Conservation (phyloP, 2,113 vertebrate species). For the Chascanopsetta lugubris region DNA sequence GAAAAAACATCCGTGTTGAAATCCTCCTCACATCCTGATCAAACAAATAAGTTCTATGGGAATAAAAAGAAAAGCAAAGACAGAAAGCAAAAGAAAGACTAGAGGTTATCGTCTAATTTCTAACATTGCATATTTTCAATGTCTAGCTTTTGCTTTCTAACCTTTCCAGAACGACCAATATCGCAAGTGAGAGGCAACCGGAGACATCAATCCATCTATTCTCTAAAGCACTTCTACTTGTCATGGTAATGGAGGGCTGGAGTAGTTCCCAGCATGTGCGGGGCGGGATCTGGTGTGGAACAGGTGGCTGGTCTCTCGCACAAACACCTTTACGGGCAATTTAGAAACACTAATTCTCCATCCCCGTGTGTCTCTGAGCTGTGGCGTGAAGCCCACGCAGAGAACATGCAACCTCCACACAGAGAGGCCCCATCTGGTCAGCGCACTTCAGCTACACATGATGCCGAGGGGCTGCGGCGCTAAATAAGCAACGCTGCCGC, state of each 20-base stretch:
- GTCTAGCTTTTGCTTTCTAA: too few species aligned
- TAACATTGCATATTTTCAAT: too few species aligned
- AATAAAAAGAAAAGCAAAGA: too few species aligned
- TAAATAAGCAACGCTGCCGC: not conserved
- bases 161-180: too few species aligned
- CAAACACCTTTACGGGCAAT: conserved; percentile 1
- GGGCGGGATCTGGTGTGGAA: not conserved
- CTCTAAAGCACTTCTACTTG: not conserved
- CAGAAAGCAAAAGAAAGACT: too few species aligned
- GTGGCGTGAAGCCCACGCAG: not conserved
- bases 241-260: conserved; percentile 11
- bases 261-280: not conserved
- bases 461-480: not conserved
- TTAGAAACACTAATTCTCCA: not conserved
- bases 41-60: too few species aligned
- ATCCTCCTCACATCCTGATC: too few species aligned
- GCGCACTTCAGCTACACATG: not conserved
- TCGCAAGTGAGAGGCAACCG: not conserved
- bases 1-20: too few species aligned
- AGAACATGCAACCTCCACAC: not conserved
- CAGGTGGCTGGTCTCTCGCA: not conserved
- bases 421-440: conserved; percentile 1
- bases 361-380: not conserved
- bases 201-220: conserved; percentile 1
- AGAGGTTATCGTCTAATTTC: too few species aligned